Evolutionary conservation across 92 coral and sea anemone genomes (phyloP), one percentile per base, ranked within the genome.

Genomic region (Virgularia gustaviana): DNA sequence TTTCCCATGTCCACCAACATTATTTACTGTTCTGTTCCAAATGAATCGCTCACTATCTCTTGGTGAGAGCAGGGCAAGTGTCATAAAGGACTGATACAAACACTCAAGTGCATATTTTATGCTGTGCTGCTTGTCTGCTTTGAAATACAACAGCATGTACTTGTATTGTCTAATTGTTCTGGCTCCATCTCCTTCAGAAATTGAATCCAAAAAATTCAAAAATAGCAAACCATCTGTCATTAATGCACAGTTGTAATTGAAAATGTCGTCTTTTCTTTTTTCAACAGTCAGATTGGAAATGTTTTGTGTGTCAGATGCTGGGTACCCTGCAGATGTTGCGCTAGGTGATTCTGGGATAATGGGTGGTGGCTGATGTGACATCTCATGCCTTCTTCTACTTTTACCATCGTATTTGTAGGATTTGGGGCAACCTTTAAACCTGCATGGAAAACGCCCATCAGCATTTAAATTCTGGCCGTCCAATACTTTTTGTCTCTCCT

Each of bases 21-120:
- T 79, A 57, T 79, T 79, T 19, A 72, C 79, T 0, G 52, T 30
- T 49, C 79, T 59, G 72, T 79, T 79, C 84, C 79, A 79, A 4
- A 51, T 47, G 57, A 63, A 73, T 13, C 61, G 13, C 16, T 73
- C 39, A 9, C 60, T 5, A 34, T 79, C 78, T 19, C 55, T 79
- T 36, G 42, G 28, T 33, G 63, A 70, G 22, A 79, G 11, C 6
- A 2, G 37, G 6, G 56, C 72, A 22, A 25, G 42, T 2, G 45
- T 57, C 9, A 43, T 33, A 22, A 65, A 36, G 6, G 45, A 29
- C 72, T 65, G 72, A 39, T 65, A 41, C 18, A 65, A 57, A 66
- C 82, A 65, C 56, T 77, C 82, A 12, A 85, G 73, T 15, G 85
- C 78, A 58, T 84, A 84, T 36, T 84, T 84, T 11, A 19, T 54